phyloP scores from a whole-genome alignment of 2,888 invertebrate genomes.

The Gymnocheta viridis region DNA sequence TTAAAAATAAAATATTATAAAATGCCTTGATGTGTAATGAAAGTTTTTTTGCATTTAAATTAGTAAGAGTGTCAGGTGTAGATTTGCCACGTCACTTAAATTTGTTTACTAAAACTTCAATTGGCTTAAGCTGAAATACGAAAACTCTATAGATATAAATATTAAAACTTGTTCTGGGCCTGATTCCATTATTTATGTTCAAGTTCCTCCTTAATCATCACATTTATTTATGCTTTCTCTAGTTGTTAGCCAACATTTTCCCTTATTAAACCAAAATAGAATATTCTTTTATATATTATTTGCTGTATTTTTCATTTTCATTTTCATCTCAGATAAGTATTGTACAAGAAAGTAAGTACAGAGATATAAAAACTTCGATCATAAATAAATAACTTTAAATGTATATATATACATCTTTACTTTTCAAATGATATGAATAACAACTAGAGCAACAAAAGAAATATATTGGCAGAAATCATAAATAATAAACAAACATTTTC shows the following conservation, averaged over 20 bases:
- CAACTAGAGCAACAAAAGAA: constrained; percentile 14
- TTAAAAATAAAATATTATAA: too few relatives aligned
- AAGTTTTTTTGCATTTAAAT: too few relatives aligned
- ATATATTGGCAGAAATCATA: constrained; percentile 60
- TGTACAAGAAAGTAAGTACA: background rate
- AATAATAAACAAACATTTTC: constrained; percentile 49
- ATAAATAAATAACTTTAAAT: constrained; percentile 62
- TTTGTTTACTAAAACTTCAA: too few relatives aligned
- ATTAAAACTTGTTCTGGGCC: too few relatives aligned
- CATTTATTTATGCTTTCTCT: background rate
- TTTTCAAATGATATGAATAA: constrained; percentile 7
- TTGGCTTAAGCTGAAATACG: too few relatives aligned
- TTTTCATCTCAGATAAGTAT: background rate
- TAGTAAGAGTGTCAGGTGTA: too few relatives aligned
- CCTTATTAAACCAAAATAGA: background rate
- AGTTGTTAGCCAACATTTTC: constrained; percentile 22
- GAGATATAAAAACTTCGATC: constrained; percentile 62
- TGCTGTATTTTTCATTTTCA: background rate
- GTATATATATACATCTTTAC: too few relatives aligned
- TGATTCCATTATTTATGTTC: too few relatives aligned
- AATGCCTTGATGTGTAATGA: too few relatives aligned
- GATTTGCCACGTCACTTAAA: too few relatives aligned
- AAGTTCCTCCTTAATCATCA: too few relatives aligned
- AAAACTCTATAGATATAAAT: too few relatives aligned
- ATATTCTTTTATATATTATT: constrained; percentile 44